These are phyloP conservation scores for Pipra filicauda DNA, from an alignment of 2,113 vertebrate species.

Conservation along the genomic window DNA sequence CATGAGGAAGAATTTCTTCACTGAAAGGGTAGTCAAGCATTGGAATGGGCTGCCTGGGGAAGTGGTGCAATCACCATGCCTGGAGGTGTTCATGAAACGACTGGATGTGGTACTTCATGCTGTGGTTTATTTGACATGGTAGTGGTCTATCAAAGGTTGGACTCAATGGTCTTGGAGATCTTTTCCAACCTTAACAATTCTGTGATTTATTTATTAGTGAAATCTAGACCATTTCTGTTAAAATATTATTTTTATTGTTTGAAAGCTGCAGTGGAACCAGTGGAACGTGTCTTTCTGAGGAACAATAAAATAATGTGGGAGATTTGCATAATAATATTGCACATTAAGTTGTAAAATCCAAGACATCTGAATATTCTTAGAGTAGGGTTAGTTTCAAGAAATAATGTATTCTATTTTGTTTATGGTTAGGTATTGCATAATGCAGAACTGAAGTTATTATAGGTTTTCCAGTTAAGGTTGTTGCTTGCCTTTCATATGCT, in stretches of 20 bases:
- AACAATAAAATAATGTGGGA: not conserved
- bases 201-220: not conserved
- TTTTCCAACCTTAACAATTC: not conserved
- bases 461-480: not conserved
- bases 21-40: too few relatives aligned
- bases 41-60: accelerated
- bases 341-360: not conserved
- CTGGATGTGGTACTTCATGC: not conserved
- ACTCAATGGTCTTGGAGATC: not conserved
- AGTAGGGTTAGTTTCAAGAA: not conserved
- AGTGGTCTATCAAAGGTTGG: not conserved
- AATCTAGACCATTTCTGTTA: not conserved
- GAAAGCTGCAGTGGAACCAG: not conserved
- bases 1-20: not conserved
- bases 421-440: not conserved
- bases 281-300: not conserved
- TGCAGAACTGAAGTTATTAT: not conserved
- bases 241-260: not conserved
- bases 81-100: not conserved
- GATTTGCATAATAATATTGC: not conserved
- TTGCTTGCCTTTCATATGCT: not conserved
- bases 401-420: not conserved
- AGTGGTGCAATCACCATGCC: not conserved
- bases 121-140: not conserved
- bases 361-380: not conserved